A percentile compares a stretch with the other conserved stretches of the same genome.
Evolutionary conservation across 2,797 vertebrate species (phyloP).

Genomic region (Crax fasciolata): DNA sequence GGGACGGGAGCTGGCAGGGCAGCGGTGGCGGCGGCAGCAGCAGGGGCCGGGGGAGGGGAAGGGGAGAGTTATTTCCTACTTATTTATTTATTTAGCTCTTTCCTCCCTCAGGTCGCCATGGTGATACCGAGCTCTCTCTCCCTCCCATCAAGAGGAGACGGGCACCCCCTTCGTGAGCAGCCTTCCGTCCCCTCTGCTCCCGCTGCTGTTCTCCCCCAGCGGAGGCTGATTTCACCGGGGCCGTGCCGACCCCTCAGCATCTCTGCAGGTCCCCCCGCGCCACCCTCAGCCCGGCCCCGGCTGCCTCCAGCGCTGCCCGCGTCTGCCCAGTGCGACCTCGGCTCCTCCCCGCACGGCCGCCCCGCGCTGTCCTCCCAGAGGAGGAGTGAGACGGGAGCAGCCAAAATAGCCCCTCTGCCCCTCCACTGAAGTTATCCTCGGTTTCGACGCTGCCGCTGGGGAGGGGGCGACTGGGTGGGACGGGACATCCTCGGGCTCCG

Average conservation of each 20-base stretch:
- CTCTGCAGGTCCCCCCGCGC: neutral
- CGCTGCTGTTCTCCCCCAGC: neutral
- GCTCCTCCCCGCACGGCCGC: neutral
- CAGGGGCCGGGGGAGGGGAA: neutral
- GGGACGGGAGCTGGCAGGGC: neutral
- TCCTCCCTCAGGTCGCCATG: constrained; percentile 87
- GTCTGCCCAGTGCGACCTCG: neutral
- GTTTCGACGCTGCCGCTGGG: neutral
- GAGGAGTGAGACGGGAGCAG: neutral
- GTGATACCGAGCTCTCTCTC: constrained; percentile 83
- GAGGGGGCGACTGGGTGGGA: neutral
- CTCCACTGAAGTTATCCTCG: neutral
- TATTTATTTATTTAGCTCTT: constrained; percentile 72
- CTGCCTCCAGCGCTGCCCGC: neutral
- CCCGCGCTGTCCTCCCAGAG: neutral
- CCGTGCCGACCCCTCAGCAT: neutral
- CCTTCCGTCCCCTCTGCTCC: neutral
- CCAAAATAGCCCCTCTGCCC: neutral
- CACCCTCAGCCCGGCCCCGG: neutral
- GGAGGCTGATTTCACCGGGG: neutral
- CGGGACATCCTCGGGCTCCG: neutral
- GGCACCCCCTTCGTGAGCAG: constrained; percentile 77
- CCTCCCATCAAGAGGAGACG: constrained; percentile 76
- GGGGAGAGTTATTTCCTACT: constrained; percentile 23
- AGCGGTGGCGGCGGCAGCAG: neutral